These are phyloP conservation scores for Ophraella communa DNA, from an alignment of 2,888 invertebrate genomes.

Conservation along the genomic window DNA sequence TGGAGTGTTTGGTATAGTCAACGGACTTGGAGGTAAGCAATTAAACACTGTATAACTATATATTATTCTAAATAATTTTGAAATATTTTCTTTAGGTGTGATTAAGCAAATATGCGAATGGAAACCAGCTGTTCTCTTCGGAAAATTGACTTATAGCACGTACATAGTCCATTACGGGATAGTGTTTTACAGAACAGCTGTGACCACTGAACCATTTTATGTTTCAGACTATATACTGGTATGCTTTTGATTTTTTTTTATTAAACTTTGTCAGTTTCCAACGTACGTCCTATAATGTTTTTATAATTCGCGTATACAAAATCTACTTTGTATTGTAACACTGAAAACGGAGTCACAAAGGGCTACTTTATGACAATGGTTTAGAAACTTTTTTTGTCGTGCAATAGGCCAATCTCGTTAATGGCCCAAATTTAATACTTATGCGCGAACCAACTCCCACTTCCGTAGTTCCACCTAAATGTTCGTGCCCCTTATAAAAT, in stretches of 20 bases:
- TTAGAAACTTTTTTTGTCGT: no score
- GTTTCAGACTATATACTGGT: slow-evolving; percentile 46
- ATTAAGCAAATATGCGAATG: slow-evolving; percentile 38
- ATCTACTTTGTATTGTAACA: no score
- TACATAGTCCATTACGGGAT: slow-evolving; percentile 41
- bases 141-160: slow-evolving; percentile 42
- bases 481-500: no score
- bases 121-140: slow-evolving; percentile 39
- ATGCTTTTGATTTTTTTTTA: slow-evolving; percentile 25
- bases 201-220: slow-evolving; percentile 35
- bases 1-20: slow-evolving; percentile 45
- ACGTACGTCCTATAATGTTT: no score
- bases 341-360: no score
- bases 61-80: background rate
- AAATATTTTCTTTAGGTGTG: slow-evolving; percentile 32
- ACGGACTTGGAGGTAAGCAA: slow-evolving; percentile 36
- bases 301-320: no score
- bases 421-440: no score
- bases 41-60: background rate
- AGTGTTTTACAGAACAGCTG: slow-evolving; percentile 41
- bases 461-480: no score
- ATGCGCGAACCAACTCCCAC: no score
- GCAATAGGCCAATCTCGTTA: no score
- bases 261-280: no score
- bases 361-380: no score